Evolutionary conservation across 2,888 invertebrate species (phyloP).

Genomic region (Syrphus vitripennis): DNA sequence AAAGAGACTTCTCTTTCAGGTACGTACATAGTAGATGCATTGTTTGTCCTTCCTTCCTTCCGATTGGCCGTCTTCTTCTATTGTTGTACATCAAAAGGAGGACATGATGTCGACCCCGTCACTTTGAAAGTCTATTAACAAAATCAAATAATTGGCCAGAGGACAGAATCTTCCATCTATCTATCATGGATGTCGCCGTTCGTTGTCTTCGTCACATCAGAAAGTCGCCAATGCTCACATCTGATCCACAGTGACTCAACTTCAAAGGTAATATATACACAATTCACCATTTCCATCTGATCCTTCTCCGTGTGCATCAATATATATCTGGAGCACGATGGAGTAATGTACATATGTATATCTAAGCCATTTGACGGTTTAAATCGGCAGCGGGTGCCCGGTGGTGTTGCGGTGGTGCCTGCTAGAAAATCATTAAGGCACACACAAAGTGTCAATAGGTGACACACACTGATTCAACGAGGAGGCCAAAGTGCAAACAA

Average conservation of each 20-base stretch:
- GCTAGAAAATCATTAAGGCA: conserved; percentile 41
- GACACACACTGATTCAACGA: conserved; percentile 51
- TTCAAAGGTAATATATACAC: neutral
- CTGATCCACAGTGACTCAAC: neutral
- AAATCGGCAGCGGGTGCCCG: conserved; percentile 18
- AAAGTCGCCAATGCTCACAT: conserved; percentile 14
- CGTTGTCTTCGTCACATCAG: conserved; percentile 25
- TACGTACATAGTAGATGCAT: neutral
- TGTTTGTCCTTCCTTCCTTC: neutral
- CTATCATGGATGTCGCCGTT: neutral
- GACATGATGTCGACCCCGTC: conserved; percentile 7
- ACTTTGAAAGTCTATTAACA: conserved; percentile 57
- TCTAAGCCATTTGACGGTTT: conserved; percentile 6
- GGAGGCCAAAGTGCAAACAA: conserved; percentile 50
- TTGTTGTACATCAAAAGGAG: conserved; percentile 15
- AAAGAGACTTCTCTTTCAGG: neutral
- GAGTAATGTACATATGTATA: too few species aligned
- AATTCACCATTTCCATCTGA: too few species aligned
- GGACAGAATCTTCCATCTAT: neutral
- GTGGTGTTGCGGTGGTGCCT: neutral
- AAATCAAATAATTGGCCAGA: conserved; percentile 64
- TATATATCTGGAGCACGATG: conserved; percentile 2
- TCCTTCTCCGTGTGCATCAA: too few species aligned
- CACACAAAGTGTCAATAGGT: conserved; percentile 56
- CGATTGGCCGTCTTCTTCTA: neutral